Percentiles rank a stretch among this genome's conserved stretches.
Conservation (phyloP, 2,888 invertebrate species). For the Ectemnius continuus region DNA sequence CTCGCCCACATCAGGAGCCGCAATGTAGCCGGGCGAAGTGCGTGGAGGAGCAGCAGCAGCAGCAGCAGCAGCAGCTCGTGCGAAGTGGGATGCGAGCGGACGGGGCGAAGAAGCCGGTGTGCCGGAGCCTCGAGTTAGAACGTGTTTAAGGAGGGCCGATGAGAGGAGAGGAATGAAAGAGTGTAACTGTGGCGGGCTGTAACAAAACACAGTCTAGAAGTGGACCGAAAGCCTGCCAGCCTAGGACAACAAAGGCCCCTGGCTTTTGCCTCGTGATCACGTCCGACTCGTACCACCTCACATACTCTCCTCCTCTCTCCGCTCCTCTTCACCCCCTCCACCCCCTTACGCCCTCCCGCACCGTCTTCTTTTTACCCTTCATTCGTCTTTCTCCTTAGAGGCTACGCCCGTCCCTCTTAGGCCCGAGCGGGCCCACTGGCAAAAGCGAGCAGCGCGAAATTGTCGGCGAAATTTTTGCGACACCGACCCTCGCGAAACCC, state of each 20-base stretch:
- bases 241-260: conserved; percentile 65
- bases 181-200: conserved; percentile 59
- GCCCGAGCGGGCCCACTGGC: neutral
- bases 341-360: too few relatives aligned
- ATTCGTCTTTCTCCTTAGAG: conserved; percentile 8
- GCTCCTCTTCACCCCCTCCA: conserved; percentile 34
- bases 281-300: conserved; percentile 31
- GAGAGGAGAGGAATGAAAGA: conserved; percentile 54
- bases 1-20: conserved; percentile 16
- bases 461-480: conserved; percentile 3
- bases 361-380: conserved; percentile 29
- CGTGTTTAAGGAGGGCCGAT: conserved; percentile 52
- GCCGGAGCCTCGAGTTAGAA: conserved; percentile 25
- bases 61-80: conserved; percentile 24
- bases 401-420: conserved; percentile 2
- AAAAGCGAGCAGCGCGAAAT: neutral
- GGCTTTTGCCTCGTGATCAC: conserved; percentile 47
- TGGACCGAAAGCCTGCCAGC: conserved; percentile 54
- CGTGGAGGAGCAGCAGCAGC: neutral
- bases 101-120: conserved; percentile 24
- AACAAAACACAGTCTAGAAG: conserved; percentile 67
- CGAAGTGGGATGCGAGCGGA: conserved; percentile 9
- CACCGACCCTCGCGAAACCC: neutral
- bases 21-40: conserved; percentile 10
- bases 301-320: conserved; percentile 24